Base-by-base conservation (phyloP, 2,797 vertebrate genomes). In the Vespertilio murinus region DNA sequence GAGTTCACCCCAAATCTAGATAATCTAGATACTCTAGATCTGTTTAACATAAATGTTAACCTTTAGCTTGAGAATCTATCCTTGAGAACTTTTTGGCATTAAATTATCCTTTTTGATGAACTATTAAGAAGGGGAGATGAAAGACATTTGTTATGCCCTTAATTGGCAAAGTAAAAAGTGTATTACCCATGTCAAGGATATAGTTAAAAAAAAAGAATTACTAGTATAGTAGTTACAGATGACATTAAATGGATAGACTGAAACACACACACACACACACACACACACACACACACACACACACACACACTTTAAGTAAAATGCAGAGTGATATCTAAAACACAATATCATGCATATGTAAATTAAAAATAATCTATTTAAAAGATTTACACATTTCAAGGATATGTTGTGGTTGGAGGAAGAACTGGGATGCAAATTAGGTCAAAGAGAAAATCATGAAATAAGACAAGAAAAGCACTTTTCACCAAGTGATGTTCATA, bases 91-190 rank as follows among this genome's bases (percentile, higher is more conserved):
- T 65, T 74, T 47, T 11, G 1, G 6, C 64, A 7, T 23, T 61
- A 79, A 95, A 89, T 87, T 83, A 25, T 28, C 11, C 18, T 30
- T 92, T 88, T 74, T 80, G 20, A 81, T 89, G 35, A 88, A 89
- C 84, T 23, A 2, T 9, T 82, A 89, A 38, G 40, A 94, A 87
- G 59, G 38, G 4, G 64, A 70, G n/a, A 52, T 95, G 67, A 70
- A 40, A 70, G 79, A 33, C 6, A n/a, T 94, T 89, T 89, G 33
- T 38, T 85, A 40, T 56, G 12, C 56, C n/a, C 52, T 94, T 92
- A 84, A 92, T 23, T 90, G n/a, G 16, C 25, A 77, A 95, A 91
- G 77, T 83, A 93, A 92, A 89, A 90, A 64, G 38, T 54, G 56
- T 88, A 86, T 87, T 75, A 69, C 33, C 28, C 56, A 83, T 87